A percentile compares a stretch with the other conserved stretches of the same genome.
Evolutionary conservation across 2,888 invertebrate genomes (phyloP).

Genomic region (Epistrophe grossulariae): DNA sequence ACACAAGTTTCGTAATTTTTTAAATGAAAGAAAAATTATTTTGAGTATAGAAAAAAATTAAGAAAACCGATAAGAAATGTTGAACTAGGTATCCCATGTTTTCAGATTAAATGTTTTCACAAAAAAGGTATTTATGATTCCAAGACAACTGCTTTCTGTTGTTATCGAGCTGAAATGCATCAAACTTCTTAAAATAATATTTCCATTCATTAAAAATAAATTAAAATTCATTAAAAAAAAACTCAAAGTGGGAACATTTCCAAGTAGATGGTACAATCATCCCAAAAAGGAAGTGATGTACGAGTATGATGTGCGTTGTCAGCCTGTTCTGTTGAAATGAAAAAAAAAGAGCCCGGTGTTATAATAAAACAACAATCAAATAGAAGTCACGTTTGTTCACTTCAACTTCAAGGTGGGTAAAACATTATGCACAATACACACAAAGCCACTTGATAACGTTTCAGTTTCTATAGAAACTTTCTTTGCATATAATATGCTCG

Average conservation of each 20-base stretch:
- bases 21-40: no score
- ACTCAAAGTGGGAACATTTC: not conserved
- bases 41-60: no score
- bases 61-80: no score
- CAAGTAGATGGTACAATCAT: not conserved
- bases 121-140: no score
- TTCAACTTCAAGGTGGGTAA: slow-evolving; percentile 23
- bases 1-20: no score
- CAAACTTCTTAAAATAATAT: no score
- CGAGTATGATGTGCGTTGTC: slow-evolving; percentile 47
- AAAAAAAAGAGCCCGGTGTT: slow-evolving; percentile 29
- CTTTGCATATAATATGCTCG: not conserved
- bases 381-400: slow-evolving; percentile 71
- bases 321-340: slow-evolving; percentile 29
- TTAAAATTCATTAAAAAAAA: not conserved
- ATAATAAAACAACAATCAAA: slow-evolving; percentile 67
- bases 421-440: not conserved
- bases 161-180: no score
- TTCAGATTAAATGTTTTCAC: no score
- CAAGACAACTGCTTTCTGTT: no score
- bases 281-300: slow-evolving; percentile 25
- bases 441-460: slow-evolving; percentile 24
- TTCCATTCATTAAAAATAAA: not conserved
- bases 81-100: no score
- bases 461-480: slow-evolving; percentile 21